These are phyloP conservation scores for Galeopsomyia nigrocyanea DNA, from an alignment of 2,888 invertebrate species.

Conservation along the genomic window DNA sequence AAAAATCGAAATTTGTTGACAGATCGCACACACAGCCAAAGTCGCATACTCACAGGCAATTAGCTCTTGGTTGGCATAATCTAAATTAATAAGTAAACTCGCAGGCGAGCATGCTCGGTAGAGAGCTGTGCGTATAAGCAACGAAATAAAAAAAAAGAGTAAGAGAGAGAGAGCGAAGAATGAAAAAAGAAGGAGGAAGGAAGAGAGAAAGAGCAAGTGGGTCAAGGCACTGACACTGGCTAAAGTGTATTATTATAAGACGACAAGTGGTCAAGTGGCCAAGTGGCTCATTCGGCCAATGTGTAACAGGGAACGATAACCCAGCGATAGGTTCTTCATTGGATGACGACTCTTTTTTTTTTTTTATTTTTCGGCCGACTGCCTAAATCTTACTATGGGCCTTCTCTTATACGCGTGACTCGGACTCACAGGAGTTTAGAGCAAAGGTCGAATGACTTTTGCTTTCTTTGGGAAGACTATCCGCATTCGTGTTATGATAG, in stretches of 20 bases:
- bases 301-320: slow-evolving; percentile 62
- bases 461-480: too few species aligned
- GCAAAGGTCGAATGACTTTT: too few species aligned
- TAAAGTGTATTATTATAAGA: slow-evolving; percentile 33
- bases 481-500: too few species aligned
- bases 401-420: too few species aligned
- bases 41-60: slow-evolving; percentile 62
- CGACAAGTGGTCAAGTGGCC: too few species aligned
- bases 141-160: background rate
- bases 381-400: slow-evolving; percentile 49
- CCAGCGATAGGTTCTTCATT: slow-evolving; percentile 28
- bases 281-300: slow-evolving; percentile 65
- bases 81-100: slow-evolving; percentile 68
- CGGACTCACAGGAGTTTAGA: too few species aligned
- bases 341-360: too few species aligned
- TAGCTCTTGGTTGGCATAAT: slow-evolving; percentile 67
- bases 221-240: slow-evolving; percentile 55
- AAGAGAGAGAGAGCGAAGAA: too few species aligned
- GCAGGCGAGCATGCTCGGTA: slow-evolving; percentile 60
- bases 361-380: slow-evolving; percentile 1
- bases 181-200: background rate
- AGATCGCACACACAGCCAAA: too few species aligned
- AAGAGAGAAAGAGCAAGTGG: slow-evolving; percentile 54
- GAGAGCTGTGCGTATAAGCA: slow-evolving; percentile 55
- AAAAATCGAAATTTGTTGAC: too few species aligned